A percentile compares a stretch with the other conserved stretches of the same genome.
Evolutionary conservation across 2,113 vertebrate genomes (phyloP).

Genomic region (Mixornis gularis): DNA sequence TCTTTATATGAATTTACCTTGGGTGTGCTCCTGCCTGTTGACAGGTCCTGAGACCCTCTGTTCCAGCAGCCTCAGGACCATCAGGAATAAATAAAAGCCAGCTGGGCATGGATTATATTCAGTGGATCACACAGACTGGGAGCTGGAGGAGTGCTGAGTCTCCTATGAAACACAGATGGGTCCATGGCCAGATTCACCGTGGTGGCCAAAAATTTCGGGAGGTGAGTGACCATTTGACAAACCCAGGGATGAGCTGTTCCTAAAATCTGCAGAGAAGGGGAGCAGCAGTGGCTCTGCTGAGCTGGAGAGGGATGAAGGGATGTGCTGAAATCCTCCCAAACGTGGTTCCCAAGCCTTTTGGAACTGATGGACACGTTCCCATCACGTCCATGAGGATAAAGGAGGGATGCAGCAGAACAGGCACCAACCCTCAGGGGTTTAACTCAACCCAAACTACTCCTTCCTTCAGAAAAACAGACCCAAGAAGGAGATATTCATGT

Average conservation of each 20-base stretch:
- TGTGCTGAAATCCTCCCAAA: neutral
- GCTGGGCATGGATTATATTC: neutral
- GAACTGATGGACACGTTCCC: neutral
- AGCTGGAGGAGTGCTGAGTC: neutral
- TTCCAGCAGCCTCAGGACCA: neutral
- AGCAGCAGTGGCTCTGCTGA: neutral
- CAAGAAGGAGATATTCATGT: neutral
- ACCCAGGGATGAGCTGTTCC: neutral
- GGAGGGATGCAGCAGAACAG: neutral
- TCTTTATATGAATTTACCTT: neutral
- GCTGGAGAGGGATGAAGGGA: neutral
- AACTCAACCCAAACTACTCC: neutral
- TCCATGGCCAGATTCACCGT: neutral
- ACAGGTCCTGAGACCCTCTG: neutral
- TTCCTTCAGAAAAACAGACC: neutral
- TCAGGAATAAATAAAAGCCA: neutral
- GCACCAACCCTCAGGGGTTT: neutral
- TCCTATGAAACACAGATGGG: neutral
- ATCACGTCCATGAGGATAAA: rapidly evolving
- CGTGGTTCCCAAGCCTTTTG: neutral
- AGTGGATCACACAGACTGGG: neutral
- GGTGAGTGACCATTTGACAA: too few species aligned
- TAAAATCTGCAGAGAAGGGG: neutral
- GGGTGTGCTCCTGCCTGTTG: neutral
- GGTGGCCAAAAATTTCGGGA: neutral